Percentiles rank a stretch among this genome's conserved stretches.
Evolutionary conservation across 2,797 vertebrate genomes (phyloP).

Genomic region (Lindbergichthys nudifrons): DNA sequence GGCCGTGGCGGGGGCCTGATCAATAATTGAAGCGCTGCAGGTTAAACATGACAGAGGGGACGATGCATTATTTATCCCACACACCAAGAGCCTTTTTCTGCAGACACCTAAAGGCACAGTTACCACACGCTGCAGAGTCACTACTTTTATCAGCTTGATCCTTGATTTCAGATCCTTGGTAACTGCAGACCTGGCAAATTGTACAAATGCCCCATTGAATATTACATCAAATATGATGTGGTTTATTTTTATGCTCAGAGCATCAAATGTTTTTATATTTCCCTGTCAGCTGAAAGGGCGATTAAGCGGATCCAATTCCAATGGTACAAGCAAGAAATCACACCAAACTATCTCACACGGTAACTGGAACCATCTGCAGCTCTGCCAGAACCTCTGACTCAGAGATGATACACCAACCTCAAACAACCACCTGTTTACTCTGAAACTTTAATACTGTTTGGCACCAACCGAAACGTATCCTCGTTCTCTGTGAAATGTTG

Average conservation of each 20-base stretch:
- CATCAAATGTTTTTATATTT: not conserved
- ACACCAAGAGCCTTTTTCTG: constrained; percentile 41
- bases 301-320: constrained; percentile 16
- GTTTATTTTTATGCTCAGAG: constrained; percentile 4
- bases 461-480: too few relatives aligned
- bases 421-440: constrained; percentile 18
- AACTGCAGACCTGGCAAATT: not conserved
- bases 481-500: not conserved
- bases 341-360: constrained; percentile 2
- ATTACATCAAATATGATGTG: fast-evolving
- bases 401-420: not conserved
- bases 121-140: constrained; percentile 29
- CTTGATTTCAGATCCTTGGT: constrained; percentile 42
- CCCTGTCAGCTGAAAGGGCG: not conserved
- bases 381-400: constrained; percentile 12
- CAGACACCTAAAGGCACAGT: constrained; percentile 46
- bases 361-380: constrained; percentile 29
- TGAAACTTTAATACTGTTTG: not conserved
- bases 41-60: constrained; percentile 75
- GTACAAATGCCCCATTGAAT: not conserved
- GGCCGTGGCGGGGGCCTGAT: constrained; percentile 33
- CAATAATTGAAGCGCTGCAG: constrained; percentile 72
- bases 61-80: constrained; percentile 75
- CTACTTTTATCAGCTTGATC: constrained; percentile 2
- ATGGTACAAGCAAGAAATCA: constrained; percentile 5